Conservation (phyloP, 2,888 invertebrate species). For the Linnaemya tessellans region DNA sequence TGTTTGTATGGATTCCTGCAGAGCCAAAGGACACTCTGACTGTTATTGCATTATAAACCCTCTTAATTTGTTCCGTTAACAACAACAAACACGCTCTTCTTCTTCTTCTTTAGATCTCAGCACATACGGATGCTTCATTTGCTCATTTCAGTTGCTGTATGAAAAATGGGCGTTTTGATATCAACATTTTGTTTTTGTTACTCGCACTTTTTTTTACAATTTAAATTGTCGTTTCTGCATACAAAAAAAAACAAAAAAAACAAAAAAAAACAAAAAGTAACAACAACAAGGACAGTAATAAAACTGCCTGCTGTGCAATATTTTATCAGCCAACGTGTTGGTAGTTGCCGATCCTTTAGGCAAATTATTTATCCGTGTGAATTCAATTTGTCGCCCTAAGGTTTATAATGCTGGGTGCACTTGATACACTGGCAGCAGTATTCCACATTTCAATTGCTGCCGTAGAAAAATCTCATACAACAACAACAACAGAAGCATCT, state of each 20-base stretch:
- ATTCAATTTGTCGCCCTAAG: slow-evolving; percentile 72
- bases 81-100: slow-evolving; percentile 12
- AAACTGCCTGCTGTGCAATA: slow-evolving; percentile 69
- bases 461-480: slow-evolving; percentile 25
- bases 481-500: slow-evolving; percentile 21
- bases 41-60: slow-evolving; percentile 61
- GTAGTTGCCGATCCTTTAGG: slow-evolving; percentile 64
- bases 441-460: slow-evolving; percentile 54
- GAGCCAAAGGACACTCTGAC: slow-evolving; percentile 63
- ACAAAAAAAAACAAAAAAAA: slow-evolving; percentile 10
- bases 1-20: slow-evolving; percentile 55
- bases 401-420: slow-evolving; percentile 69
- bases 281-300: slow-evolving; percentile 43
- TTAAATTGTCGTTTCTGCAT: slow-evolving; percentile 61
- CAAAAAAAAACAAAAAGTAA: slow-evolving; percentile 18
- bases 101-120: slow-evolving; percentile 19
- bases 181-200: slow-evolving; percentile 56
- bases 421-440: slow-evolving; percentile 56
- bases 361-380: slow-evolving; percentile 72
- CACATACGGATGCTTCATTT: slow-evolving; percentile 35
- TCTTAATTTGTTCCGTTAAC: slow-evolving; percentile 51
- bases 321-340: slow-evolving; percentile 64
- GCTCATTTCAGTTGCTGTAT: slow-evolving; percentile 63
- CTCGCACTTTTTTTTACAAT: slow-evolving; percentile 61
- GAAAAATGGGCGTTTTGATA: slow-evolving; percentile 69